Conservation (phyloP, 2,113 vertebrate genomes). For the Cyanoramphus novaezelandiae region DNA sequence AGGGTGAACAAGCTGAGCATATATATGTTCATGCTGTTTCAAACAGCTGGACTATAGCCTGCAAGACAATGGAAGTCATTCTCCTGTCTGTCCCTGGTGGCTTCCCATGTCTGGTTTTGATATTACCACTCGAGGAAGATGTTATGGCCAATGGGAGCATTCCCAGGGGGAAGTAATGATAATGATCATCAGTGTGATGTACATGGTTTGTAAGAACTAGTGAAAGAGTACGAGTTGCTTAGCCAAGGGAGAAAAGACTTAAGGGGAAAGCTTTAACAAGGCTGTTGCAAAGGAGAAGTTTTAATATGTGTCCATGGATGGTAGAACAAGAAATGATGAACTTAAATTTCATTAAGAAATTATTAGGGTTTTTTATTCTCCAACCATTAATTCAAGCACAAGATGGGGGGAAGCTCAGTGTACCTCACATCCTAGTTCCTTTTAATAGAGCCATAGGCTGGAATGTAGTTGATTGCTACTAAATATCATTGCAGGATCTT, state of each 20-base stretch:
- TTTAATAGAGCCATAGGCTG: not conserved
- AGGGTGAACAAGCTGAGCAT: not conserved
- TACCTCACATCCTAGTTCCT: not conserved
- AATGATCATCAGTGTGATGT: rapidly evolving
- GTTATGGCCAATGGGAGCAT: rapidly evolving
- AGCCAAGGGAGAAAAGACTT: not conserved
- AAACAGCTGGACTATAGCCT: not conserved
- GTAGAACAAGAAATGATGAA: not conserved
- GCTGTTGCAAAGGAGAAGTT: not conserved
- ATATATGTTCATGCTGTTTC: not conserved
- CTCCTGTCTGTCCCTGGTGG: not conserved
- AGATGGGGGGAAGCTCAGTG: not conserved
- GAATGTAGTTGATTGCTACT: not conserved
- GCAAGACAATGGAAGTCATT: not conserved
- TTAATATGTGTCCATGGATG: rapidly evolving
- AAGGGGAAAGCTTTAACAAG: not conserved
- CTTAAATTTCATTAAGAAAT: not conserved
- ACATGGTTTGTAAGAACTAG: not conserved
- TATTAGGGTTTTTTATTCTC: rapidly evolving
- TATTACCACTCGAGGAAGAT: not conserved
- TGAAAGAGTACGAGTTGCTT: not conserved
- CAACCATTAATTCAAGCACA: not conserved
- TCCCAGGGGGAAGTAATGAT: not conserved
- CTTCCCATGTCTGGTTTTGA: not conserved
- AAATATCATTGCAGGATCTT: not conserved